A percentile compares a stretch with the other conserved stretches of the same genome.
These are phyloP conservation scores for Sphaeridia pumilis DNA, from an alignment of 2,888 invertebrate genomes.

Conservation along the genomic window DNA sequence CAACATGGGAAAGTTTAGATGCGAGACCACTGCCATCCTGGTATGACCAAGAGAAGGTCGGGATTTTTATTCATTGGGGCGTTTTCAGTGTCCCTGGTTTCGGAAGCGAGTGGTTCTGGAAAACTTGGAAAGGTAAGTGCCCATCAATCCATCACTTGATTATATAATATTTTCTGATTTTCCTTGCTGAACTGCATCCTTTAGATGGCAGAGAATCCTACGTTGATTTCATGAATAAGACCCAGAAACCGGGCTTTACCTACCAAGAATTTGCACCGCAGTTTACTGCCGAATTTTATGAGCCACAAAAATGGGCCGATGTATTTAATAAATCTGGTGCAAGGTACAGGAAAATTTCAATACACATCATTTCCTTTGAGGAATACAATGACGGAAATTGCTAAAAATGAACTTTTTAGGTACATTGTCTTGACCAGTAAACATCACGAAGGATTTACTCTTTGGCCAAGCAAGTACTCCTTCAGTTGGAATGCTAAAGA, in stretches of 20 bases:
- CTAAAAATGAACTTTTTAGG: no score
- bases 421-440: conserved; percentile 45
- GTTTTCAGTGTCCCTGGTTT: conserved; percentile 84
- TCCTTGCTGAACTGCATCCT: no score
- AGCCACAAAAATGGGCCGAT: conserved; percentile 71
- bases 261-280: conserved; percentile 85
- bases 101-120: conserved; percentile 88
- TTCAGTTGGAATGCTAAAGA: conserved; percentile 45
- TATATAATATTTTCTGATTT: not conserved
- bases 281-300: conserved; percentile 81
- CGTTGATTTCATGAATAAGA: conserved; percentile 60
- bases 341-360: conserved; percentile 46
- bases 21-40: conserved; percentile 66
- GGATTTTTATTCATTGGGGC: conserved; percentile 82
- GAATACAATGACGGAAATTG: no score
- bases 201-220: conserved; percentile 2
- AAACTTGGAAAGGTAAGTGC: conserved; percentile 53
- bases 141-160: not conserved
- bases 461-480: conserved; percentile 43
- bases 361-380: not conserved
- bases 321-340: conserved; percentile 76
- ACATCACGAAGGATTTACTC: conserved; percentile 45
- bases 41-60: conserved; percentile 83
- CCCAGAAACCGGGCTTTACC: conserved; percentile 70
- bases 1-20: conserved; percentile 77